Evolutionary conservation across 2,888 invertebrate species (phyloP).

Genomic region (Drosophila mayaguana): DNA sequence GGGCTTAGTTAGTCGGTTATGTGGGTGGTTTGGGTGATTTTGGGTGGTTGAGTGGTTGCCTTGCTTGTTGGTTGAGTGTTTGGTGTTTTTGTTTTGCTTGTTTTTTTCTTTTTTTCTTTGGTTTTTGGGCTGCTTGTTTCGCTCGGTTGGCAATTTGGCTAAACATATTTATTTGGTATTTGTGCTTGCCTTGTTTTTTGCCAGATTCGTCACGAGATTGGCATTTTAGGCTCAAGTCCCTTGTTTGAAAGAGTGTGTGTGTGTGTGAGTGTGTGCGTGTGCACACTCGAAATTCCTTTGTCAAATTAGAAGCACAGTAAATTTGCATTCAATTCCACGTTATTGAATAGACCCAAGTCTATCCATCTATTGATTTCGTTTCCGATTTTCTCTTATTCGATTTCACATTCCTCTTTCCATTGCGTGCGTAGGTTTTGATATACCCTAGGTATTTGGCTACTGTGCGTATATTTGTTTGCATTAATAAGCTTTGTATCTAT

Average conservation of each 20-base stretch:
- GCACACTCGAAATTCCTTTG: conserved; percentile 36
- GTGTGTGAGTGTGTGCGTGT: background rate
- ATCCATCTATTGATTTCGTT: conserved; percentile 27
- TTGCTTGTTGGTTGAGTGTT: conserved; percentile 12
- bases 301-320: conserved; percentile 49
- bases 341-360: conserved; percentile 32
- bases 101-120: background rate
- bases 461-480: background rate
- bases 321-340: conserved; percentile 43
- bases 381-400: conserved; percentile 24
- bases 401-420: conserved; percentile 26
- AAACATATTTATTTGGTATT: conserved; percentile 77
- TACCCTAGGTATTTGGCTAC: background rate
- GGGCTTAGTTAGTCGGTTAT: conserved; percentile 30
- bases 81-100: background rate
- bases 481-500: background rate
- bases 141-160: conserved; percentile 69
- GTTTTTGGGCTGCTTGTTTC: conserved; percentile 20
- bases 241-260: background rate
- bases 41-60: conserved; percentile 5
- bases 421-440: conserved; percentile 17
- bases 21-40: background rate
- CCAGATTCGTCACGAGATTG: conserved; percentile 45
- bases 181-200: conserved; percentile 43
- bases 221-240: conserved; percentile 25